A percentile compares a stretch with the other conserved stretches of the same genome.
phyloP scores from a whole-genome alignment of 2,113 vertebrate genomes.

The Rana temporaria region DNA sequence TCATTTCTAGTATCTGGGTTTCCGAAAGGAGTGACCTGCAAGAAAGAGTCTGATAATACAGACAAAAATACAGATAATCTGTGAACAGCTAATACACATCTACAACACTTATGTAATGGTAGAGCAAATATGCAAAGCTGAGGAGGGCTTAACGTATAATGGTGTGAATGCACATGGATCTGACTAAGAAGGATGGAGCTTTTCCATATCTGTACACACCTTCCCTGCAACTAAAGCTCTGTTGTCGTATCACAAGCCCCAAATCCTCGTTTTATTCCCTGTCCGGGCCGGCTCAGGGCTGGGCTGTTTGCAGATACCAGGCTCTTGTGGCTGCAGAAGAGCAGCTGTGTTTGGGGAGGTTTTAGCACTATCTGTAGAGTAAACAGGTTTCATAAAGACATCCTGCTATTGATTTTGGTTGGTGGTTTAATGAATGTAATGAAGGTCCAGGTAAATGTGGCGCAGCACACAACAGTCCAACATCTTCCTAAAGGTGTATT shows the following conservation, averaged over 20 bases:
- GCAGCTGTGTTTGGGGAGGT: slow-evolving; percentile 49
- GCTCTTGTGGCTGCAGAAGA: slow-evolving; percentile 14
- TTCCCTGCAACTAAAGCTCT: slow-evolving; percentile 30
- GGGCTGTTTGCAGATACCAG: slow-evolving; percentile 28
- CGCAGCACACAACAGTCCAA: too few relatives aligned
- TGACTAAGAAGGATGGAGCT: slow-evolving; percentile 46
- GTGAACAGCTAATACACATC: slow-evolving; percentile 32
- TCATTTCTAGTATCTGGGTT: too few relatives aligned
- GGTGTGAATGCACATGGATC: slow-evolving; percentile 16
- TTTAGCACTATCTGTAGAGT: slow-evolving; percentile 32
- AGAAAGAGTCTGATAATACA: neutral
- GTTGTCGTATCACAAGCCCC: neutral
- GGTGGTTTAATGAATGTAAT: neutral
- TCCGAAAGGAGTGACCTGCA: neutral
- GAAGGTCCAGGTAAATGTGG: too few relatives aligned
- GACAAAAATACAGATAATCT: slow-evolving; percentile 19
- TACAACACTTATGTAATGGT: slow-evolving; percentile 4
- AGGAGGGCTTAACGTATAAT: slow-evolving; percentile 38
- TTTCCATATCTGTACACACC: slow-evolving; percentile 38
- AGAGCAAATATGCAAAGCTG: slow-evolving; percentile 35
- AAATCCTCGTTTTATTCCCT: neutral
- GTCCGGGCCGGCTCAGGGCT: neutral
- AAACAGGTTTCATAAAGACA: slow-evolving; percentile 16
- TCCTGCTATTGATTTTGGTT: slow-evolving; percentile 5
- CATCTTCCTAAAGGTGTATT: too few relatives aligned